A percentile compares a stretch with the other conserved stretches of the same genome.
Evolutionary conservation across 2,113 vertebrate genomes (phyloP).

Genomic region (pig (Sus scrofa)): T2T-Sscrofa CM000812.6:187097501-187098000

Average conservation of each 20-base stretch:
- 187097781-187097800: background rate
- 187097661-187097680: background rate
- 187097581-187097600: background rate
- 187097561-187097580: background rate
- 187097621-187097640: background rate
- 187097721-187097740: background rate
- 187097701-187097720: background rate
- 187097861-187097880: background rate
- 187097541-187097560: background rate
- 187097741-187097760: background rate
- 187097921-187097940: background rate
- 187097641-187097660: slow-evolving; percentile 1
- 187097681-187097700: too few relatives aligned
- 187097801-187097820: background rate
- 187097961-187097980: background rate
- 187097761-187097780: slow-evolving; percentile 11
- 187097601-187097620: background rate
- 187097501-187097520: background rate
- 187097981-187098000: background rate
- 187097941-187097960: background rate
- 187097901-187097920: background rate
- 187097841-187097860: background rate
- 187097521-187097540: background rate
- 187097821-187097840: slow-evolving; percentile 1
- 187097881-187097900: background rate